A percentile compares a stretch with the other conserved stretches of the same genome.
Evolutionary conservation across 2,113 vertebrate genomes (phyloP).

Genomic region (Peromyscus californicus): DNA sequence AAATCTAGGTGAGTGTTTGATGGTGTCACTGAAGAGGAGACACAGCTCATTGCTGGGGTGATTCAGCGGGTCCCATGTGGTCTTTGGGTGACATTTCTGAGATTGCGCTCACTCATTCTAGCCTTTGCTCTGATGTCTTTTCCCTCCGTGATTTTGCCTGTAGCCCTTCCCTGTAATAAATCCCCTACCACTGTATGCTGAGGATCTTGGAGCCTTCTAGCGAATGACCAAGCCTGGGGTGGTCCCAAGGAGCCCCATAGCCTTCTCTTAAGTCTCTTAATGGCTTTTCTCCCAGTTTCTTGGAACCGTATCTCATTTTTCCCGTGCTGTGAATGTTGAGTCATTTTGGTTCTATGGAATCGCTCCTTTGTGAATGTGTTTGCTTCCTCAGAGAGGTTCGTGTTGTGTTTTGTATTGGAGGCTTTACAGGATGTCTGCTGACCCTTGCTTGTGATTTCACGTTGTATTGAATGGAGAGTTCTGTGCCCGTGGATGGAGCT

Average conservation of each 20-base stretch:
- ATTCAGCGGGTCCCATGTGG: rapidly evolving
- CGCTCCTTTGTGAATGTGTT: background rate
- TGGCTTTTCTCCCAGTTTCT: background rate
- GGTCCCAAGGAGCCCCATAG: background rate
- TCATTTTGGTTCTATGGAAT: background rate
- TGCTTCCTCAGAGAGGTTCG: background rate
- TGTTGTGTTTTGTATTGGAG: background rate
- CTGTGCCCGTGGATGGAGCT: background rate
- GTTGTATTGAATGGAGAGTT: background rate
- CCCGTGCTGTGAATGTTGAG: background rate
- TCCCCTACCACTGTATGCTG: background rate
- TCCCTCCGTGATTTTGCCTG: background rate
- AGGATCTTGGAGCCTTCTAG: background rate
- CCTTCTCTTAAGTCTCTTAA: background rate
- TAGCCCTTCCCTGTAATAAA: background rate
- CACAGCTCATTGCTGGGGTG: background rate
- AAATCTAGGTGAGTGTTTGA: background rate
- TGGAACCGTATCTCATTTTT: background rate
- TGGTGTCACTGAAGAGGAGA: background rate
- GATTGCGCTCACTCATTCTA: background rate
- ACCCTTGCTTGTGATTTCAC: background rate
- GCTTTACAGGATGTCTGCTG: background rate
- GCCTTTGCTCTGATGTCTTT: background rate
- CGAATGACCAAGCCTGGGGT: background rate
- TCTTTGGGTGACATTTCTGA: rapidly evolving